Evolutionary conservation across 2,888 invertebrate genomes (phyloP).

Genomic region (Cataglyphis rosenhaueri): DNA sequence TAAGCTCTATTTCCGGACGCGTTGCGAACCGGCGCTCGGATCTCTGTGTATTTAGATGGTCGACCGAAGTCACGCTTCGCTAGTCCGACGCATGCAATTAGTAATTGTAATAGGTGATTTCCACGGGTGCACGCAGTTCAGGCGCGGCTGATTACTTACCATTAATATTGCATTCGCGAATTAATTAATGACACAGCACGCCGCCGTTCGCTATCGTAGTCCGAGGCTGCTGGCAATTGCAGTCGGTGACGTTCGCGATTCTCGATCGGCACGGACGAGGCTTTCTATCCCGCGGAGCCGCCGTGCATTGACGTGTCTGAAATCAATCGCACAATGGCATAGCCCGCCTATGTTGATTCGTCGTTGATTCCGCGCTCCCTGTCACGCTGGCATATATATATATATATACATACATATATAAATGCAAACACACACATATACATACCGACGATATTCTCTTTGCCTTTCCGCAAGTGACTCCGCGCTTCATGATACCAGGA

Average conservation of each 20-base stretch:
- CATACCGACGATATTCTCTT: conserved; percentile 59
- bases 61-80: conserved; percentile 52
- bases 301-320: conserved; percentile 77
- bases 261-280: conserved; percentile 36
- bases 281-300: conserved; percentile 55
- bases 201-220: conserved; percentile 73
- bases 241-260: conserved; percentile 32
- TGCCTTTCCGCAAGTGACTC: conserved; percentile 23
- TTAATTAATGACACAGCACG: conserved; percentile 83
- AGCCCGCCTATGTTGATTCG: conserved; percentile 57
- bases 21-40: conserved; percentile 44
- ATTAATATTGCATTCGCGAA: conserved; percentile 83
- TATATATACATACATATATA: background rate
- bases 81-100: conserved; percentile 77
- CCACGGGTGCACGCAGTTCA: conserved; percentile 63
- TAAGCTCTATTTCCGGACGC: conserved; percentile 62
- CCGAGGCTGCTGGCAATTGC: conserved; percentile 25
- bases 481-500: conserved; percentile 27
- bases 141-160: conserved; percentile 82
- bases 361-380: conserved; percentile 41
- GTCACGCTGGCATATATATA: background rate
- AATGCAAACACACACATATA: conserved; percentile 36
- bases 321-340: conserved; percentile 76
- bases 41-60: conserved; percentile 52
- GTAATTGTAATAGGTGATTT: conserved; percentile 82